Base-by-base conservation (phyloP, 2,797 vertebrate species). In the Trachops cirrhosus region DNA sequence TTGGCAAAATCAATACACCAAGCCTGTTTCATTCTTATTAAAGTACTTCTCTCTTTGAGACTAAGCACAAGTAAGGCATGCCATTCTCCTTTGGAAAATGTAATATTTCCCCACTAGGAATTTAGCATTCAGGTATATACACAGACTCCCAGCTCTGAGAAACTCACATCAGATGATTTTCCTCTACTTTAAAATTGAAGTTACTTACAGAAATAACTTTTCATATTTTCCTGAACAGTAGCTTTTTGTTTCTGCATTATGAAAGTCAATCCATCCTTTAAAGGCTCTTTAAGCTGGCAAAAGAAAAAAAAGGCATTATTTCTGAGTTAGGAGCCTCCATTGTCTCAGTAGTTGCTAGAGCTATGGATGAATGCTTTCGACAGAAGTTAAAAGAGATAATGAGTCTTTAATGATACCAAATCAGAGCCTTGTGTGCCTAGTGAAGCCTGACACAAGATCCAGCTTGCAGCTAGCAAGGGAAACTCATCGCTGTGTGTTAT, bases 361-460 rank as follows among this genome's bases (percentile, higher is more conserved):
- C 97, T 98, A 98, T 97, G 98, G 98, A 98, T 98, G 97, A 98
- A 98, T 98, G 98, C 97, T 98, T 98, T 98, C 98, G 98, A 97
- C 97, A 98, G 98, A 98, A 98, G 97, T 98, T 98, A 98, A 98
- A 98, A 98, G 98, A 98, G 97, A 98, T 98, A 98, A 98, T 98
- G 98, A 98, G 97, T 97, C 98, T 98, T 98, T 98, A 98, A 98
- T 98, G 98, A 98, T 96, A 98, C 94, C 98, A 98, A 98, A 98
- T 97, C 97, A 98, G 97, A 98, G 98, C 96, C 97, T 98, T 96
- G 98, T 98, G 97, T 98, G 97, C 93, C 98, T 98, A 95, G 95
- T 86, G 98, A 97, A 98, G 98, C 98, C 96, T 98, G 96, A 98
- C 97, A 97, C 94, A 91, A 94, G 94, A 96, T 97, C 97, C 96